phyloP scores from a whole-genome alignment of 2,113 vertebrate genomes.

The Passerina amoena region DNA sequence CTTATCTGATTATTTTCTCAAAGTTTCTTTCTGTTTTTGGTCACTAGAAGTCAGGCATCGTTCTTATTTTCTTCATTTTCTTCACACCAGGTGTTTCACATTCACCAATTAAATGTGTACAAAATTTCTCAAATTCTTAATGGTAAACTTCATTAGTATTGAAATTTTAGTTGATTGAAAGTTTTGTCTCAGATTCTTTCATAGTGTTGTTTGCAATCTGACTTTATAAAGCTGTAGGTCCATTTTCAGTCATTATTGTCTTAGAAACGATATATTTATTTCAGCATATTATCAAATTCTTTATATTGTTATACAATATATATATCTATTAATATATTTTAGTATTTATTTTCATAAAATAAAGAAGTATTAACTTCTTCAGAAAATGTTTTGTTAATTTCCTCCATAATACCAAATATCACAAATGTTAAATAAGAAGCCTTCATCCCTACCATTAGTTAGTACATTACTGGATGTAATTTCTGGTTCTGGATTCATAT shows the following conservation, averaged over 20 bases:
- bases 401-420: background rate
- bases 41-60: background rate
- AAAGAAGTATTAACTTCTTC: background rate
- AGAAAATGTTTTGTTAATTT: background rate
- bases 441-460: background rate
- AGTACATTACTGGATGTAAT: background rate
- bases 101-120: background rate
- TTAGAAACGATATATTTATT: background rate
- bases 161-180: background rate
- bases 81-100: background rate
- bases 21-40: background rate
- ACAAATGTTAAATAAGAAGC: background rate
- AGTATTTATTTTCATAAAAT: background rate
- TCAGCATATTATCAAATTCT: background rate
- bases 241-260: background rate
- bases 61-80: background rate
- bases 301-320: background rate
- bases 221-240: background rate
- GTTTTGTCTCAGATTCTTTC: background rate
- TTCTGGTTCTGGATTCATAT: background rate
- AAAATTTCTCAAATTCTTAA: background rate
- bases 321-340: too few relatives aligned
- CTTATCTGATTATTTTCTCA: background rate
- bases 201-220: background rate
- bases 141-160: background rate